A percentile compares a stretch with the other conserved stretches of the same genome.
Conservation (phyloP, 2,113 vertebrate genomes). For the Bombycilla garrulus region DNA sequence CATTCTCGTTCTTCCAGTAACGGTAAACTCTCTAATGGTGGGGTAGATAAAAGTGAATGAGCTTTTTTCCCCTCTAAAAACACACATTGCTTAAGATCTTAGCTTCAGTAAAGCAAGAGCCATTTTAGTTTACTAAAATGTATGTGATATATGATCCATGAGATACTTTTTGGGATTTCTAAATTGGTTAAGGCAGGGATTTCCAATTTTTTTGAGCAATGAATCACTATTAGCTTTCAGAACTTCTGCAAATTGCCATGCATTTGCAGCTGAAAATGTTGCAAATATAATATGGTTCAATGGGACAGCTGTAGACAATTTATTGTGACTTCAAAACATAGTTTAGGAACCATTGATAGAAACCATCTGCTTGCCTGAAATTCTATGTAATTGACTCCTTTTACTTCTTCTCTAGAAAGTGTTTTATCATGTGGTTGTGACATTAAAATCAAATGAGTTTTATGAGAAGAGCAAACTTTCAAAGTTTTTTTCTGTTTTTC, state of each 20-base stretch:
- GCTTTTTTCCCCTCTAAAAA: neutral
- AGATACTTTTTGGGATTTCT: neutral
- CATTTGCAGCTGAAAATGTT: slow-evolving; percentile 37
- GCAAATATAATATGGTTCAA: slow-evolving; percentile 35
- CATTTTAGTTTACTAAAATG: neutral
- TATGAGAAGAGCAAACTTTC: neutral
- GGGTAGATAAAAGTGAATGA: neutral
- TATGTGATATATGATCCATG: neutral
- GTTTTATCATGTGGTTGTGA: slow-evolving; percentile 18
- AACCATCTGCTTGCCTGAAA: slow-evolving; percentile 58
- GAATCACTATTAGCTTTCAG: slow-evolving; percentile 31
- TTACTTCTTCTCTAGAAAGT: slow-evolving; percentile 41
- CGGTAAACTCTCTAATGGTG: slow-evolving; percentile 55
- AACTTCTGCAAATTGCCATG: slow-evolving; percentile 45
- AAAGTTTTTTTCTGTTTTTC: neutral
- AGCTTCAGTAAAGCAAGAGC: neutral
- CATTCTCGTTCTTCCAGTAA: slow-evolving; percentile 74
- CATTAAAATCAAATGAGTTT: slow-evolving; percentile 14
- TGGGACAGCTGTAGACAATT: slow-evolving; percentile 66
- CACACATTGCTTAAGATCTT: neutral
- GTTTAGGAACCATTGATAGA: slow-evolving; percentile 59
- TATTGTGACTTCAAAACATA: slow-evolving; percentile 61
- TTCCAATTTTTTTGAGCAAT: slow-evolving; percentile 25
- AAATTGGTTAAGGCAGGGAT: neutral
- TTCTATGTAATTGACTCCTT: slow-evolving; percentile 43